phyloP scores from a whole-genome alignment of 1,140 invertebrate species.

The Zaprionus camerounensis region DNA sequence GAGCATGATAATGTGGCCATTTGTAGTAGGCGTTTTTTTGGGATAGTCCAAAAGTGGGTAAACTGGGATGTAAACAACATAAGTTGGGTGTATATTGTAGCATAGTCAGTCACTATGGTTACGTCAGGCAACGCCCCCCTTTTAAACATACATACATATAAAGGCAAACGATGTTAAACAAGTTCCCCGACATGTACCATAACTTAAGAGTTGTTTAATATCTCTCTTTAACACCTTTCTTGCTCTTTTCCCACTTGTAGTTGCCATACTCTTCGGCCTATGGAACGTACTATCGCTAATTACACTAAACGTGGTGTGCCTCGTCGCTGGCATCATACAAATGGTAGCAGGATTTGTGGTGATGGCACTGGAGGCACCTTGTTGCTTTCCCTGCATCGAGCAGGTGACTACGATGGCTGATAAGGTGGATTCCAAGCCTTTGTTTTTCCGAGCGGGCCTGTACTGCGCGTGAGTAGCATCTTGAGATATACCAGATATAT shows the following conservation, averaged over 20 bases:
- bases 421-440: constrained; percentile 92
- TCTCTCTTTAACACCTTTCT: constrained; percentile 7
- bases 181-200: not conserved
- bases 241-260: constrained; percentile 84
- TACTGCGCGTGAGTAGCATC: constrained; percentile 91
- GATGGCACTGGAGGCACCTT: constrained; percentile 95
- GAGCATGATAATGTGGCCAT: constrained; percentile 38
- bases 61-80: constrained; percentile 1
- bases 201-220: not conserved
- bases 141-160: not conserved
- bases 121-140: not conserved
- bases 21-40: constrained; percentile 45
- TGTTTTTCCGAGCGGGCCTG: constrained; percentile 95
- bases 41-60: not conserved
- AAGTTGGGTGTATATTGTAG: not conserved
- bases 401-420: constrained; percentile 93
- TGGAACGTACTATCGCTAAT: constrained; percentile 91
- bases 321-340: constrained; percentile 94
- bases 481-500: not conserved
- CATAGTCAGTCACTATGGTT: not conserved
- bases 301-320: constrained; percentile 87
- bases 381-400: constrained; percentile 97
- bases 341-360: constrained; percentile 95
- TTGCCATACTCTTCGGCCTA: constrained; percentile 94
- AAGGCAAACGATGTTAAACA: not conserved